A percentile compares a stretch with the other conserved stretches of the same genome.
Evolutionary conservation across 2,113 vertebrate species (phyloP).

Genomic region (Rhynchomys soricoides): DNA sequence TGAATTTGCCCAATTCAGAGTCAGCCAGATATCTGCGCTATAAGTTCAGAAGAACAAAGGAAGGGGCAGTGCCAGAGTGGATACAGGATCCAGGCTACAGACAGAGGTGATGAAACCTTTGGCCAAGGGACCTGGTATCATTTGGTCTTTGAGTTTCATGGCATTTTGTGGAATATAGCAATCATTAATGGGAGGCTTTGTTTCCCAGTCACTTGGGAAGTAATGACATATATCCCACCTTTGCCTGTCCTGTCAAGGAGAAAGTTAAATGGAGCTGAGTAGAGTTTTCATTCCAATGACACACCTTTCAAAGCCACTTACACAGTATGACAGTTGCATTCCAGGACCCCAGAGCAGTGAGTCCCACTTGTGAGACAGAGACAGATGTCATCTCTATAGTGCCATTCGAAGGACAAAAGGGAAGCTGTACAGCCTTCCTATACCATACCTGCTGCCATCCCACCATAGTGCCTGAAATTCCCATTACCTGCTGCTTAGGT

Average conservation of each 20-base stretch:
- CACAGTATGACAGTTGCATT: neutral
- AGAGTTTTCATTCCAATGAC: neutral
- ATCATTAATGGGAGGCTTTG: neutral
- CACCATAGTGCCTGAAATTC: neutral
- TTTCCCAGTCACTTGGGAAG: neutral
- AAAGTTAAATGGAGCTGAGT: neutral
- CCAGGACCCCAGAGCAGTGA: neutral
- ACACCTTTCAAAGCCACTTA: neutral
- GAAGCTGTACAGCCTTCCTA: neutral
- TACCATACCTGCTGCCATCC: constrained; percentile 9
- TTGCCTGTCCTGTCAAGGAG: neutral
- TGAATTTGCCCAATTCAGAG: neutral
- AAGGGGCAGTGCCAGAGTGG: neutral
- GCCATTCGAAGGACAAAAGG: constrained; percentile 37
- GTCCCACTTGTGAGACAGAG: constrained; percentile 45
- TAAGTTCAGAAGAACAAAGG: neutral
- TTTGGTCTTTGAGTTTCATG: neutral
- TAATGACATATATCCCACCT: neutral
- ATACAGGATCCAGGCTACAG: no score
- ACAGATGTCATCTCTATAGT: constrained; percentile 21
- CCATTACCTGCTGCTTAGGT: neutral
- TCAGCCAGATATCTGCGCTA: neutral
- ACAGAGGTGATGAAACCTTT: neutral
- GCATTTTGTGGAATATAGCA: neutral
- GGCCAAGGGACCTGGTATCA: neutral